phyloP scores from a whole-genome alignment of 2,113 vertebrate genomes.

The Bostrychus sinensis region DNA sequence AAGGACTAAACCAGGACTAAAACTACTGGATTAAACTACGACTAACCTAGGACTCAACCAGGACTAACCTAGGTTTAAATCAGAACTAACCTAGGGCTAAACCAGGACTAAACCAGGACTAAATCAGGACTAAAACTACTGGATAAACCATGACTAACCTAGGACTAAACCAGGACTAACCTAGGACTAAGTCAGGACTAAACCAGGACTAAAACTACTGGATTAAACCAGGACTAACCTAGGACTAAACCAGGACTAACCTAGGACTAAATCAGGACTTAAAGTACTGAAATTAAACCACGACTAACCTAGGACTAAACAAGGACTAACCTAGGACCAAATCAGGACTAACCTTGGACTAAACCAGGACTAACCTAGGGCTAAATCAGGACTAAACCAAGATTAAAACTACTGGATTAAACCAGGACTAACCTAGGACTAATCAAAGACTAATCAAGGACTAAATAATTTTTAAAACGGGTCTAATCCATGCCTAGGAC shows the following conservation, averaged over 20 bases:
- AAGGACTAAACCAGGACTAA: no score
- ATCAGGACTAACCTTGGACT: neutral
- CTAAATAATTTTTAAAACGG: no score
- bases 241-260: neutral
- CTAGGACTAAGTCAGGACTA: neutral
- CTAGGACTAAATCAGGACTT: neutral
- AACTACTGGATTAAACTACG: neutral
- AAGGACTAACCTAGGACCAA: neutral
- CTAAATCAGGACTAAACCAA: constrained; percentile 1
- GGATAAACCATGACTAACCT: neutral
- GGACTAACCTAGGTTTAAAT: neutral
- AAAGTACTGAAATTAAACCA: no score
- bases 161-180: neutral
- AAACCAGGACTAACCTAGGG: neutral
- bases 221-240: neutral
- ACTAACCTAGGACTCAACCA: neutral
- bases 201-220: neutral
- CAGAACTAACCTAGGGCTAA: neutral
- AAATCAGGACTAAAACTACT: neutral
- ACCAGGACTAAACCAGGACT: neutral
- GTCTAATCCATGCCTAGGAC: no score
- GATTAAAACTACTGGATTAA: no score
- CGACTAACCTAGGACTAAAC: neutral
- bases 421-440: no score
- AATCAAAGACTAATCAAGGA: no score